Conservation (phyloP, 1,140 invertebrate genomes). For the Schlechtendalia chinensis region DNA sequence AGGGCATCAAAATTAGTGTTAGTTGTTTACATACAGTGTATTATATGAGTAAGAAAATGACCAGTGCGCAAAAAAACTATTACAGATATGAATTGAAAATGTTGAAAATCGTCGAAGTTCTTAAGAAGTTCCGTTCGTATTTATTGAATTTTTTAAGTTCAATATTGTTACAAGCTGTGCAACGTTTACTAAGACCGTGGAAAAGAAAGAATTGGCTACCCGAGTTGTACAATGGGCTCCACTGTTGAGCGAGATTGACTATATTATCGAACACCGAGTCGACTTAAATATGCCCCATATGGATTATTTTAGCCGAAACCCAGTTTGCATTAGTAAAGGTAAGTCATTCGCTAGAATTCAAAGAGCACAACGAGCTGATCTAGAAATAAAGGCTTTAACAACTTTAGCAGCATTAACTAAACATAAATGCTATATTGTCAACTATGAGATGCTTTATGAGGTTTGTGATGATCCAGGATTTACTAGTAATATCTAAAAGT, state of each 20-base stretch:
- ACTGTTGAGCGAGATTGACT: neutral
- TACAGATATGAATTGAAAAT: slow-evolving; percentile 57
- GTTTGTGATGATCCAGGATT: neutral
- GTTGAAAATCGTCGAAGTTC: slow-evolving; percentile 54
- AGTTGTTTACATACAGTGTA: slow-evolving; percentile 53
- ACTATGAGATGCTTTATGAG: neutral
- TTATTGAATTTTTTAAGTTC: slow-evolving; percentile 51
- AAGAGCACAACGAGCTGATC: neutral
- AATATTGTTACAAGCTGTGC: slow-evolving; percentile 14
- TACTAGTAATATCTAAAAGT: neutral
- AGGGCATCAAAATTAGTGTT: too few relatives aligned
- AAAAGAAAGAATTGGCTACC: slow-evolving; percentile 51
- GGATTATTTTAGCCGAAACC: slow-evolving; percentile 7
- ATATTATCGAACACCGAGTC: slow-evolving; percentile 49
- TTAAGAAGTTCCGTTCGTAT: slow-evolving; percentile 45
- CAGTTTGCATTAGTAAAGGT: neutral
- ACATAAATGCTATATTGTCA: neutral
- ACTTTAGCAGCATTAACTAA: neutral
- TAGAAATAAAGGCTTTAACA: neutral
- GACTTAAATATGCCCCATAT: slow-evolving; percentile 25
- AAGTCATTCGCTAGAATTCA: neutral
- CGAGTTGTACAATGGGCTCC: neutral
- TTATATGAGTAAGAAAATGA: slow-evolving; percentile 55
- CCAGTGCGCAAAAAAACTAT: slow-evolving; percentile 53
- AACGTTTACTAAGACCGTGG: slow-evolving; percentile 52